These are phyloP conservation scores for Jacana jacana DNA, from an alignment of 2,113 vertebrate genomes.

Conservation along the genomic window DNA sequence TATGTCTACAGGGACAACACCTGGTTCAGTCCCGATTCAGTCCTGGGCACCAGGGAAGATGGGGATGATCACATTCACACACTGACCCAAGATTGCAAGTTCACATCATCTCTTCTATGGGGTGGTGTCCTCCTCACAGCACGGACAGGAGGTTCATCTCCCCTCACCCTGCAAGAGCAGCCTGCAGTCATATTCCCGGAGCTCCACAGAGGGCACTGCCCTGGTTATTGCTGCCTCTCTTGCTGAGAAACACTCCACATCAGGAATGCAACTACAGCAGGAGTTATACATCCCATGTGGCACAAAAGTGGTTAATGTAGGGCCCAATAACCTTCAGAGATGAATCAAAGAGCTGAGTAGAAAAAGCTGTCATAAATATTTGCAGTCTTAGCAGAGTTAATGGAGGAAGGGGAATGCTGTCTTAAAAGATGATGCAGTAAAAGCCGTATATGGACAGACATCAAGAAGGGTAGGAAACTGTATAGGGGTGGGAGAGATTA, in stretches of 20 bases:
- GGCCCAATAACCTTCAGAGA: neutral
- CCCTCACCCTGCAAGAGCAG: accelerated
- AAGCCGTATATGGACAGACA: neutral
- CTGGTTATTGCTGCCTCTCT: neutral
- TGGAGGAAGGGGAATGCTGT: neutral
- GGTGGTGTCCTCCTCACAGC: neutral
- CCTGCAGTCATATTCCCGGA: neutral
- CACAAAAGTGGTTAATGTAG: neutral
- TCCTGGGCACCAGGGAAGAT: neutral
- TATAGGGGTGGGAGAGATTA: neutral
- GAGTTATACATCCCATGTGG: neutral
- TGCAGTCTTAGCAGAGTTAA: neutral
- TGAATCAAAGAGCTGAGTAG: neutral
- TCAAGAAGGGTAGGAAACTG: neutral
- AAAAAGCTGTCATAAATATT: slow-evolving; percentile 2
- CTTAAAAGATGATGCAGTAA: neutral
- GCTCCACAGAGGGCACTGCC: neutral
- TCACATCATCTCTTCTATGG: accelerated
- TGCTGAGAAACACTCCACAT: accelerated
- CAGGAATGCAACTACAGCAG: neutral
- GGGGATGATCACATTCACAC: neutral
- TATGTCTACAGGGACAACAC: neutral
- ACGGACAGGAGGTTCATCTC: neutral
- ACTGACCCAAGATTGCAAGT: neutral
- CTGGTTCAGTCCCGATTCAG: neutral